Conservation (phyloP, 2,113 vertebrate species). For the Canis aureus region DNA sequence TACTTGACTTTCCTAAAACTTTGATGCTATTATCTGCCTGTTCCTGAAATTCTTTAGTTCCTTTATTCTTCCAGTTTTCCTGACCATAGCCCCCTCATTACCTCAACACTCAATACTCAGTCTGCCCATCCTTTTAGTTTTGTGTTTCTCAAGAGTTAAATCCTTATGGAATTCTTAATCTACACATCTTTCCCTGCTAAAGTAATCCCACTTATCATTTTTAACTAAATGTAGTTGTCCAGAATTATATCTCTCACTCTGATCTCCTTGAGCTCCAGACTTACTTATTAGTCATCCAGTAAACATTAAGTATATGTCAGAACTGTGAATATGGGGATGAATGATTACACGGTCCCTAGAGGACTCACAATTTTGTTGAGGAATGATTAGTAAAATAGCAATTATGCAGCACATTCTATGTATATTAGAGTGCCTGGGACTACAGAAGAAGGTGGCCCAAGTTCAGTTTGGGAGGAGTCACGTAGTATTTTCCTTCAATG, state of each 20-base stretch:
- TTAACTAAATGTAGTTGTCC: constrained; percentile 61
- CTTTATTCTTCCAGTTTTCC: constrained; percentile 1
- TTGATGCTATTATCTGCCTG: constrained; percentile 34
- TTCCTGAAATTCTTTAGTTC: constrained; percentile 44
- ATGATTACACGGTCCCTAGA: neutral
- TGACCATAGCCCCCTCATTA: neutral
- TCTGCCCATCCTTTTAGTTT: constrained; percentile 26
- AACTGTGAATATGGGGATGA: constrained; percentile 1
- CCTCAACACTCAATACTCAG: neutral
- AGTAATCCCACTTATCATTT: constrained; percentile 45
- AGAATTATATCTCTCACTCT: constrained; percentile 55
- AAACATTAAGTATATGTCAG: constrained; percentile 58
- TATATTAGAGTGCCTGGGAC: neutral
- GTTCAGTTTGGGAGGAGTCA: constrained; percentile 17
- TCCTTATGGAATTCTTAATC: constrained; percentile 42
- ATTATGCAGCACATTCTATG: neutral
- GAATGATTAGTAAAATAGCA: constrained; percentile 37
- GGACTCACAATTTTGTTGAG: constrained; percentile 46
- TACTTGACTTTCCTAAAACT: constrained; percentile 54
- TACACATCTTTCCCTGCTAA: neutral
- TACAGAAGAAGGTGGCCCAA: neutral
- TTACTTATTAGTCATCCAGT: constrained; percentile 61
- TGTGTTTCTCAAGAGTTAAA: constrained; percentile 20
- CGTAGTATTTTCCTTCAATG: neutral
- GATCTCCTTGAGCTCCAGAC: constrained; percentile 43